Evolutionary conservation across 2,113 vertebrate genomes (phyloP).

Genomic region (Odocoileus hemionus): DNA sequence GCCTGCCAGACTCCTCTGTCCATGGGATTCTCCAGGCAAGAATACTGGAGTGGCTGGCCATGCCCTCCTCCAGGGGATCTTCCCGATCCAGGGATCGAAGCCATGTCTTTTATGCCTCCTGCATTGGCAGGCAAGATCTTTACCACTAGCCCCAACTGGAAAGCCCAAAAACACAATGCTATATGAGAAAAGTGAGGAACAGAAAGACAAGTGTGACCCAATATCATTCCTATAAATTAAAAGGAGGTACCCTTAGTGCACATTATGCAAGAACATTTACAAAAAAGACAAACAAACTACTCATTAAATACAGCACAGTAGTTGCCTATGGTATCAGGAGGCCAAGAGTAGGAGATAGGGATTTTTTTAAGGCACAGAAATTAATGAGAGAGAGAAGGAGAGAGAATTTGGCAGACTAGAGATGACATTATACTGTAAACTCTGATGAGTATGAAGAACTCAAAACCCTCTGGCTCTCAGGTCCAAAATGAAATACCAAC

Average conservation of each 20-base stretch:
- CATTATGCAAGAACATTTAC: not conserved
- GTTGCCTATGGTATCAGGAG: not conserved
- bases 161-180: not conserved
- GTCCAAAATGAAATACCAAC: not conserved
- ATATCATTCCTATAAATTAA: not conserved
- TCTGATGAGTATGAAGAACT: not conserved
- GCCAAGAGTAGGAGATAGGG: not conserved
- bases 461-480: not conserved
- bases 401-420: not conserved
- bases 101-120: not conserved
- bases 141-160: not conserved
- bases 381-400: not conserved
- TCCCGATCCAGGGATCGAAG: not conserved
- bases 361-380: not conserved
- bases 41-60: not conserved
- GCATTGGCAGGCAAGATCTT: not conserved
- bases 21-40: not conserved
- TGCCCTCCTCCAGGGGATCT: not conserved
- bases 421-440: not conserved
- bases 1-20: not conserved
- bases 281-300: not conserved
- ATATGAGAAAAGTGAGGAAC: not conserved
- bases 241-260: no score
- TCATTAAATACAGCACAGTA: not conserved
- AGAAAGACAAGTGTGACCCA: not conserved